Evolutionary conservation across 1,140 invertebrate genomes (phyloP).

Genomic region (Hylyphantes graminicola): DNA sequence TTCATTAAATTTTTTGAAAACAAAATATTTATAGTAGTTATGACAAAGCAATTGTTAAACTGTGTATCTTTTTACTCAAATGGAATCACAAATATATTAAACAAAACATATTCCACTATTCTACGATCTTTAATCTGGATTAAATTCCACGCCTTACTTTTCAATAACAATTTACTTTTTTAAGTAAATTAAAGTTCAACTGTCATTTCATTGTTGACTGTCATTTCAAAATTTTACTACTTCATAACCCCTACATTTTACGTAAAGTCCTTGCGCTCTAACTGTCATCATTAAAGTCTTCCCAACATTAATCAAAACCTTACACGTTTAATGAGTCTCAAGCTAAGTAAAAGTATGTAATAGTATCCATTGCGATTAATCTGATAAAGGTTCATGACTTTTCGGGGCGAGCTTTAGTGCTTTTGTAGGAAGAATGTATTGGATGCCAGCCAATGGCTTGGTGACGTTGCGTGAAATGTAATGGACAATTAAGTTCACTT

Average conservation of each 20-base stretch:
- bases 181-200: too few relatives aligned
- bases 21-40: too few relatives aligned
- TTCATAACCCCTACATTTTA: neutral
- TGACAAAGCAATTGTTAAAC: too few relatives aligned
- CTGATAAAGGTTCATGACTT: constrained; percentile 46
- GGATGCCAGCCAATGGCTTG: constrained; percentile 3
- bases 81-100: too few relatives aligned
- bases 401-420: constrained; percentile 6
- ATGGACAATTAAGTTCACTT: constrained; percentile 31
- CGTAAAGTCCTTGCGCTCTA: constrained; percentile 13
- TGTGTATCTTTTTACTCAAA: too few relatives aligned
- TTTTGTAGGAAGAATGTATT: constrained; percentile 2
- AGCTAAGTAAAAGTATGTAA: constrained; percentile 24
- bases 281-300: constrained; percentile 2
- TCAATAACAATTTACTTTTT: too few relatives aligned
- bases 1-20: too few relatives aligned
- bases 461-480: constrained; percentile 10
- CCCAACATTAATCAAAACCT: constrained; percentile 8
- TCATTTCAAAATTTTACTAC: neutral
- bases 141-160: too few relatives aligned
- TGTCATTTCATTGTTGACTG: too few relatives aligned
- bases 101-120: too few relatives aligned
- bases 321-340: constrained; percentile 19
- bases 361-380: constrained; percentile 28
- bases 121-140: too few relatives aligned